phyloP scores from a whole-genome alignment of 2,113 vertebrate genomes.

The Serinus canaria region DNA sequence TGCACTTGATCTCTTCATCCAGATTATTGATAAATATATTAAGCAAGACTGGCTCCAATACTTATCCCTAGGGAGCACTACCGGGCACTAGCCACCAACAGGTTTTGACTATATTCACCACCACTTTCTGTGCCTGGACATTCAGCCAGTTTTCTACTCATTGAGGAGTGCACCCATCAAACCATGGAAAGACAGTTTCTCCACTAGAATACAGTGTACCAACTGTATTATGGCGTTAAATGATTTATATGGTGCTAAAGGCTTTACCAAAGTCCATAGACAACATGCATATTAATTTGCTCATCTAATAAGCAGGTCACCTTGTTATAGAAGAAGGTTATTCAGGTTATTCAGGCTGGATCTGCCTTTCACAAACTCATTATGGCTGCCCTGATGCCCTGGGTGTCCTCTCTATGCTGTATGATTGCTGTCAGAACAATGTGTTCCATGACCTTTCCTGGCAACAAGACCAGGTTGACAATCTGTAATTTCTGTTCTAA shows the following conservation, averaged over 20 bases:
- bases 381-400: background rate
- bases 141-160: background rate
- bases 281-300: background rate
- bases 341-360: too few species aligned
- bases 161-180: background rate
- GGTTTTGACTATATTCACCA: background rate
- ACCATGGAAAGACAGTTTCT: background rate
- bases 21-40: background rate
- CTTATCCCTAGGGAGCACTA: background rate
- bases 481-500: too few species aligned
- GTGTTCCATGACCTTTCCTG: background rate
- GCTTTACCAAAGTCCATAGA: background rate
- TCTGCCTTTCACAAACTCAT: background rate
- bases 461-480: background rate
- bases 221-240: background rate
- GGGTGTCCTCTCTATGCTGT: background rate
- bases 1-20: background rate
- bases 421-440: background rate
- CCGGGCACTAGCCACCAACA: too few species aligned
- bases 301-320: background rate
- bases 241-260: background rate
- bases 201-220: background rate
- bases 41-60: background rate
- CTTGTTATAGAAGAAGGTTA: background rate
- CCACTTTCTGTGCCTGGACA: too few species aligned